Evolutionary conservation across 2,797 vertebrate species (phyloP).

Genomic region (Peromyscus nudipes): DNA sequence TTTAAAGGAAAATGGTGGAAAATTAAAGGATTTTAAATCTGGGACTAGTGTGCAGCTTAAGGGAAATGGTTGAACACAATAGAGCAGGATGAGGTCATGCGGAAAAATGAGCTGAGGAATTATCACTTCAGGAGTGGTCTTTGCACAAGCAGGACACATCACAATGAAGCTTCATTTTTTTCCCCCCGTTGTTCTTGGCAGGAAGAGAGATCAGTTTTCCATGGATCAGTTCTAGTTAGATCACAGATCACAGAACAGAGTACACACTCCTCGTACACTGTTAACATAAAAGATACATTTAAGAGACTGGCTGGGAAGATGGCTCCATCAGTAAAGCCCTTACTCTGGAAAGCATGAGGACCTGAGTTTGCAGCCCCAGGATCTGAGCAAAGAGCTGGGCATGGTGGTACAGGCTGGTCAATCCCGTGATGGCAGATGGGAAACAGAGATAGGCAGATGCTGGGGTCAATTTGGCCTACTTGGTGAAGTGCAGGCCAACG

Average conservation of each 20-base stretch:
- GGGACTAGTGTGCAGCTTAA: not conserved
- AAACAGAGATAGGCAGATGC: not conserved
- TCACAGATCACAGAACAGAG: not conserved
- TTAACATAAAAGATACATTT: not conserved
- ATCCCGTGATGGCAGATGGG: not conserved
- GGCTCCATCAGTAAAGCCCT: not conserved
- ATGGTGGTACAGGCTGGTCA: not conserved
- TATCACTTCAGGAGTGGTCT: not conserved
- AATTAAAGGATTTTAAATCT: not conserved
- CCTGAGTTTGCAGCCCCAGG: not conserved
- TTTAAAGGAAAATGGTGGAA: slow-evolving; percentile 21
- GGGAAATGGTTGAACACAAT: not conserved
- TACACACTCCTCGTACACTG: not conserved
- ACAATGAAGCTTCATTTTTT: not conserved
- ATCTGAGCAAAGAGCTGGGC: not conserved
- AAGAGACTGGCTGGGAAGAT: not conserved
- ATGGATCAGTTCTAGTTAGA: not conserved
- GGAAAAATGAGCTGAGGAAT: not conserved
- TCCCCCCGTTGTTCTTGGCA: not conserved
- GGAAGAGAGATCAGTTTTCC: not conserved
- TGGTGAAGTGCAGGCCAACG: not conserved
- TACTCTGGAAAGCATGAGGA: not conserved
- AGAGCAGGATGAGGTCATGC: not conserved
- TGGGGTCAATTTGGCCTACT: not conserved
- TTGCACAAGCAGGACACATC: not conserved